Evolutionary conservation across 2,888 invertebrate genomes (phyloP).

Genomic region (Lamellibrachia satsuma): DNA sequence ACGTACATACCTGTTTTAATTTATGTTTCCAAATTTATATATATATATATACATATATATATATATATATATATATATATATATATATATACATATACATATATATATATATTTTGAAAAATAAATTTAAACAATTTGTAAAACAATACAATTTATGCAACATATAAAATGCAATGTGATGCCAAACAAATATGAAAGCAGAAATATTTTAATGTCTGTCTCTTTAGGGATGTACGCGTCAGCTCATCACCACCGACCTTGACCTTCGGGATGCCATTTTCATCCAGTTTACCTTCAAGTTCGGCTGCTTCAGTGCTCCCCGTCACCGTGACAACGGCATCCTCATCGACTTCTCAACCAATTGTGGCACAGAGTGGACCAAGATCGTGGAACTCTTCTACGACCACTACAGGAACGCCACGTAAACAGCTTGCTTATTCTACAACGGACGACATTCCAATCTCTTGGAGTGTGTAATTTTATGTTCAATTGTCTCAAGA

Average conservation of each 20-base stretch:
- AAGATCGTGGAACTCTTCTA: slow-evolving; percentile 60
- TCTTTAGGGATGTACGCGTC: slow-evolving; percentile 61
- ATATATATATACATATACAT: not conserved
- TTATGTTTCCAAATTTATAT: no score
- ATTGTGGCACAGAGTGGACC: slow-evolving; percentile 63
- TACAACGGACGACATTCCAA: not conserved
- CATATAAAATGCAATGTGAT: no score
- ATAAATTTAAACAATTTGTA: not conserved
- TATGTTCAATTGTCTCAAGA: no score
- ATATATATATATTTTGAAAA: not conserved
- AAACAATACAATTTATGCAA: not conserved
- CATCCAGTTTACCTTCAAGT: slow-evolving; percentile 65
- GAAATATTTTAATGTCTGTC: not conserved
- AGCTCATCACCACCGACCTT: slow-evolving; percentile 59
- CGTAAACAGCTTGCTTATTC: slow-evolving; percentile 44
- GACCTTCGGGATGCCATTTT: slow-evolving; percentile 61
- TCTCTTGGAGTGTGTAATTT: no score
- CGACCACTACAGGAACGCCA: slow-evolving; percentile 56
- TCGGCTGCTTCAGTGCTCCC: slow-evolving; percentile 60
- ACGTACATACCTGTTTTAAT: no score
- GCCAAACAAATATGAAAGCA: not conserved
- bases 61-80: not conserved
- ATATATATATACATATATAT: not conserved
- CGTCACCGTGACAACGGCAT: slow-evolving; percentile 58
- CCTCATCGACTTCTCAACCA: slow-evolving; percentile 61